Evolutionary conservation across 2,113 vertebrate species (phyloP).

Genomic region (Halichoeres trimaculatus): DNA sequence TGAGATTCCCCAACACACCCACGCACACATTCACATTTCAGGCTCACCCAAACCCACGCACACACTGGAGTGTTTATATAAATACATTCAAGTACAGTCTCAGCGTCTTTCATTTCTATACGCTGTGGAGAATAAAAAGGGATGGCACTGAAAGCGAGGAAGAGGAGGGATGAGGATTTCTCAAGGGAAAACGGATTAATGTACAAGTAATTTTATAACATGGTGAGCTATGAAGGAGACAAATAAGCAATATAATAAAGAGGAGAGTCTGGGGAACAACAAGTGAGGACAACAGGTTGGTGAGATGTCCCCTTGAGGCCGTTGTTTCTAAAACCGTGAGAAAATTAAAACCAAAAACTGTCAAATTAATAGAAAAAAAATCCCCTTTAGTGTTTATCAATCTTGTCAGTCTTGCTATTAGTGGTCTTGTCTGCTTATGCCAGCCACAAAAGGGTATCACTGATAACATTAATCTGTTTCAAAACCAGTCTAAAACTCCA

Average conservation of each 20-base stretch:
- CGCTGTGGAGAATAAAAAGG: neutral
- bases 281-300: conserved; percentile 21
- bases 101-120: conserved; percentile 24
- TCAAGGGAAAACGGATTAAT: conserved; percentile 41
- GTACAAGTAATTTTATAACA: conserved; percentile 45
- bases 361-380: no score
- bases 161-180: neutral
- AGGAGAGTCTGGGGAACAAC: conserved; percentile 22
- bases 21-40: conserved; percentile 34
- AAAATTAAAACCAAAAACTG: no score
- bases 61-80: conserved; percentile 10
- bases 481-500: no score
- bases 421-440: no score
- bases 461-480: no score
- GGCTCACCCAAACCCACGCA: conserved; percentile 9
- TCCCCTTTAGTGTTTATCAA: no score
- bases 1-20: conserved; percentile 25
- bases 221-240: neutral
- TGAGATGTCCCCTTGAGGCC: conserved; percentile 13
- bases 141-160: neutral
- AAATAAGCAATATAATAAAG: conserved; percentile 11
- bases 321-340: neutral
- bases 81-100: neutral
- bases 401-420: no score
- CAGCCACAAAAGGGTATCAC: no score